Base-by-base conservation (phyloP, 2,113 vertebrate species). In the Siniperca chuatsi region DNA sequence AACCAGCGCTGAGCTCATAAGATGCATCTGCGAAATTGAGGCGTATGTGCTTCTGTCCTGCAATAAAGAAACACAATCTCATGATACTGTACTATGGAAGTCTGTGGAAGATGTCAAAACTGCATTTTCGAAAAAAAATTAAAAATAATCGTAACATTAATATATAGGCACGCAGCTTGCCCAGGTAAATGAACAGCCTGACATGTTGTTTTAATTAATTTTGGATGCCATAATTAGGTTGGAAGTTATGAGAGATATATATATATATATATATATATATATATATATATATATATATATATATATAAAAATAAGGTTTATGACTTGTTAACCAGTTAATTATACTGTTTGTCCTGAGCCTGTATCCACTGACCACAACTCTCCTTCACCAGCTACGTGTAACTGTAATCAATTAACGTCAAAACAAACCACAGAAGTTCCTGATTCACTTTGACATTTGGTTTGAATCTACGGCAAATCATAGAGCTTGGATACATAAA, bases 11-110 rank as follows among this genome's bases (percentile, higher is more conserved):
- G 60, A 97, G 96, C 76, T 99, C 97, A 67, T 97, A 99, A 74
- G 97, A 96, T 78, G 97, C 96, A 81, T 98, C 97, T 0, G 96
- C 96, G 79, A 98, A 94, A 81, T 95, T 95, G 88, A 98, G 96
- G 16, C 96, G 97, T 94, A 99, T 97, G 95, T 98, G 98, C 96
- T 99, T 99, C 88, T 99, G 97, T 57, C 98, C 98, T 99, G 92
- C 33, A 90, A 88, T 52, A 65, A 44, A 74, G 25, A 90, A 37
- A 83, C 8, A 60, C 2, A 40, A 46, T 79, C 40, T 78, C 50
- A 78, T 70, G 10, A 85, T 48, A 70, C 13, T 67, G 44, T 65
- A 29, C n/a, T 10, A 25, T 62, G 6, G 5, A 70, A n/a, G 10
- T 65, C 40, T 69, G 33, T 55, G 44, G 42, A 54, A 52, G n/a